Percentiles rank a stretch among this genome's conserved stretches.
Evolutionary conservation across 2,113 vertebrate genomes (phyloP).

Genomic region (human (Homo sapiens)): DNA sequence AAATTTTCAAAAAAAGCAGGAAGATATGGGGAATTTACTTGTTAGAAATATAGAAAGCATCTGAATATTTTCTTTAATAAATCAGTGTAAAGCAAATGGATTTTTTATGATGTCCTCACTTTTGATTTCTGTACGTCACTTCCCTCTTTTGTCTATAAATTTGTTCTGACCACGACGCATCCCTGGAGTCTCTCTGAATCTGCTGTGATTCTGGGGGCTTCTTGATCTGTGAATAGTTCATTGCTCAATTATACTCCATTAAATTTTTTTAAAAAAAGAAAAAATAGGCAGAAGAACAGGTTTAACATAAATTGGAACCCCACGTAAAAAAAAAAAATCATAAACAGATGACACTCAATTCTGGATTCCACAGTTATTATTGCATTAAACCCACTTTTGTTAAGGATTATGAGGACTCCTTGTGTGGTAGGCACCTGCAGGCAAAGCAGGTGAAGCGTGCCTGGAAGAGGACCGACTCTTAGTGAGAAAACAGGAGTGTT

Average conservation of each 20-base stretch:
- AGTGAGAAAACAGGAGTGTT: not conserved
- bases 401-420: not conserved
- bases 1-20: constrained; percentile 2
- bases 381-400: not conserved
- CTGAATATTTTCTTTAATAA: not conserved
- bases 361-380: not conserved
- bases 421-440: not conserved
- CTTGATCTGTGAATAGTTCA: too few species aligned
- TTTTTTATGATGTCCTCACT: not conserved
- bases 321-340: not conserved
- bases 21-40: not conserved
- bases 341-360: not conserved
- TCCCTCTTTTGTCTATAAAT: too few species aligned
- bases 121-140: too few species aligned
- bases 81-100: not conserved
- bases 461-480: not conserved
- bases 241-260: too few species aligned
- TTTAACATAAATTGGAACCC: not conserved
- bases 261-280: not conserved
- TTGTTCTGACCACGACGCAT: too few species aligned
- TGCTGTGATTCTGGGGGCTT: too few species aligned
- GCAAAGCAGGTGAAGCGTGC: not conserved
- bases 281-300: not conserved
- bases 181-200: too few species aligned
- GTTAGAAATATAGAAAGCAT: not conserved